Evolutionary conservation across 2,113 vertebrate species (phyloP), one percentile per base, ranked within the genome.

Genomic region (Alouatta palliata): DNA sequence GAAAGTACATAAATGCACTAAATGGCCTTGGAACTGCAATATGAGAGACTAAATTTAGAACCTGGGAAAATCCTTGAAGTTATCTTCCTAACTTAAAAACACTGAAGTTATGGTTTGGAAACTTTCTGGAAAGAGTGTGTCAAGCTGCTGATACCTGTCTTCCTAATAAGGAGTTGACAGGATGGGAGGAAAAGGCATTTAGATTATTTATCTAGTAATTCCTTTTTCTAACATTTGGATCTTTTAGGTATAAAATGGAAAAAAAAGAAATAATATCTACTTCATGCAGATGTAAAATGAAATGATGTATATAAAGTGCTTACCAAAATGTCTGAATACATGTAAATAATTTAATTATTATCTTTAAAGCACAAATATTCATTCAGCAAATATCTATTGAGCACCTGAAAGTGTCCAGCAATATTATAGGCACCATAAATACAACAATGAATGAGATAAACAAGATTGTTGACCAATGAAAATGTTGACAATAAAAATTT

Each of bases 11-110:
- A 92, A 95, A 56, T 82, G 43, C 16, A 64, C 40, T 86, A 91
- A 97, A 75, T 79, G 40, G 6, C 10, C 47, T 95, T 96, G n/a
- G 40, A 97, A 92, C 84, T 80, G 23, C 35, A 96, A 61, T 30
- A 54, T 79, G 61, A 83, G 45, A 79, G 61, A 95, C 49, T 95
- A 88, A 13, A 94, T 70, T 79, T 76, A 94, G 10, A 73, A 68
- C 14, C 21, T 79, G 11, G 82, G n/a, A 49, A 87, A 97, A 86
- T 54, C 52, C 45, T 91, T 47, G 64, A 90, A 82, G 40, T 90
- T 84, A 92, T 77, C 20, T 76, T 66, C 19, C 54, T 73, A 54
- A 54, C 56, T 90, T 86, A 32, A 84, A 90, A 87, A 82, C 30
- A 82, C 21, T 56, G 56, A 75, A n/a, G 43, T 91, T 95, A 73